These are phyloP conservation scores for Ianthella basta DNA, from an alignment of 37 sponge, comb jelly and placozoan species.

Conservation along the genomic window DNA sequence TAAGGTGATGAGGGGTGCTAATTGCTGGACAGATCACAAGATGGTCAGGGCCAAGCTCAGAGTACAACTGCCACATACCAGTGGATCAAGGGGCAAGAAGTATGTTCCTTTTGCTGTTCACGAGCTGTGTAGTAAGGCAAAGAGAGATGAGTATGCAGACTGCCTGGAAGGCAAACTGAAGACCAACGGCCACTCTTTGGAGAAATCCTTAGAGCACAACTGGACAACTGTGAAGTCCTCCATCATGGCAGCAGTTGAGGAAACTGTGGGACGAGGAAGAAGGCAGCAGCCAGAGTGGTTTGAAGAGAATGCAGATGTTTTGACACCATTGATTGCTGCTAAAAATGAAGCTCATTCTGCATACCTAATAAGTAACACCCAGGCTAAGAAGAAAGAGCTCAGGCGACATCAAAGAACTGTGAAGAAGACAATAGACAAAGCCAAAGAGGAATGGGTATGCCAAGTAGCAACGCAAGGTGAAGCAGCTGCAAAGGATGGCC, in stretches of 20 bases:
- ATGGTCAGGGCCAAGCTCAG: slow-evolving; percentile 45
- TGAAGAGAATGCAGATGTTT: neutral
- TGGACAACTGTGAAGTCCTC: slow-evolving; percentile 7
- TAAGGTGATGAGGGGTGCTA: slow-evolving; percentile 41
- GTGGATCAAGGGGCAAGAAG: neutral
- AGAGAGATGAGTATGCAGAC: neutral
- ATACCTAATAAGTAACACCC: neutral
- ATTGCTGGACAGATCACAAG: slow-evolving; percentile 26
- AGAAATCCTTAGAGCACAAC: slow-evolving; percentile 16
- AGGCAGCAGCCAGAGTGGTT: slow-evolving; percentile 20
- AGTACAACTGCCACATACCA: neutral
- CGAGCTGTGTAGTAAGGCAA: slow-evolving; percentile 13
- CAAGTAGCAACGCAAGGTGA: slow-evolving; percentile 30
- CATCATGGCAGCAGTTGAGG: slow-evolving; percentile 1
- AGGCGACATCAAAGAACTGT: slow-evolving; percentile 13
- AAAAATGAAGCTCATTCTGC: neutral
- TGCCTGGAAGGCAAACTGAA: neutral
- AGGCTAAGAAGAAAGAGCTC: neutral
- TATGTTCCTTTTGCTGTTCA: slow-evolving; percentile 16
- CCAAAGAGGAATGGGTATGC: slow-evolving; percentile 13
- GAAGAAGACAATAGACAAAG: slow-evolving; percentile 28
- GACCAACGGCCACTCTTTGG: slow-evolving; percentile 4
- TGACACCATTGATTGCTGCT: neutral
- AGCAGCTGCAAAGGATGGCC: slow-evolving; percentile 46
- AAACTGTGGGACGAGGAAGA: slow-evolving; percentile 3